These are phyloP conservation scores for Bombus huntii DNA, from an alignment of 1,140 invertebrate genomes.

Conservation along the genomic window DNA sequence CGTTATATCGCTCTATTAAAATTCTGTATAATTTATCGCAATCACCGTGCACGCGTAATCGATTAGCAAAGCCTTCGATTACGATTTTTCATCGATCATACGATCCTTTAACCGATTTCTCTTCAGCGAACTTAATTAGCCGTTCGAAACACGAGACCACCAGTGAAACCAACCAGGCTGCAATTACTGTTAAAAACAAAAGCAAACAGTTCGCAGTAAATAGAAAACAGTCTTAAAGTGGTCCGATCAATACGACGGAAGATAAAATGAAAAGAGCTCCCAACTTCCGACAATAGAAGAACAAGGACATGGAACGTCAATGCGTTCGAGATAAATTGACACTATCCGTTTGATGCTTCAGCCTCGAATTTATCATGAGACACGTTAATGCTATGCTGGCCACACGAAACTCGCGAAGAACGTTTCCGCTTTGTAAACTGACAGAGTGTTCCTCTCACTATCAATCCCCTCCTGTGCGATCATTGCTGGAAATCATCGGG, in stretches of 20 bases:
- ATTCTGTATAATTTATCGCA: constrained; percentile 19
- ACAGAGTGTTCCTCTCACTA: background rate
- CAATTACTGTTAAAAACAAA: no score
- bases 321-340: constrained; percentile 16
- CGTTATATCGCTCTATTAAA: constrained; percentile 31
- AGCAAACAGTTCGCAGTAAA: background rate
- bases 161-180: background rate
- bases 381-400: constrained; percentile 12
- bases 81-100: background rate
- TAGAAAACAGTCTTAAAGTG: no score
- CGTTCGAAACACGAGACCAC: no score
- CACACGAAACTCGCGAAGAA: constrained; percentile 20
- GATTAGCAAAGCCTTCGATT: background rate
- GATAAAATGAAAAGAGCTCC: no score
- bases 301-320: constrained; percentile 3
- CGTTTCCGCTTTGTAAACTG: constrained; percentile 4
- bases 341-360: background rate
- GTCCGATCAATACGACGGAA: background rate
- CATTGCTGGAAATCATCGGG: constrained; percentile 51
- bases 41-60: background rate
- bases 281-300: constrained; percentile 10
- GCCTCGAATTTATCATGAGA: background rate
- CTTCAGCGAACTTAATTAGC: background rate
- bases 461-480: background rate
- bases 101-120: no score